Evolutionary conservation across 1,140 invertebrate species (phyloP).

Genomic region (Theocolax elegans): DNA sequence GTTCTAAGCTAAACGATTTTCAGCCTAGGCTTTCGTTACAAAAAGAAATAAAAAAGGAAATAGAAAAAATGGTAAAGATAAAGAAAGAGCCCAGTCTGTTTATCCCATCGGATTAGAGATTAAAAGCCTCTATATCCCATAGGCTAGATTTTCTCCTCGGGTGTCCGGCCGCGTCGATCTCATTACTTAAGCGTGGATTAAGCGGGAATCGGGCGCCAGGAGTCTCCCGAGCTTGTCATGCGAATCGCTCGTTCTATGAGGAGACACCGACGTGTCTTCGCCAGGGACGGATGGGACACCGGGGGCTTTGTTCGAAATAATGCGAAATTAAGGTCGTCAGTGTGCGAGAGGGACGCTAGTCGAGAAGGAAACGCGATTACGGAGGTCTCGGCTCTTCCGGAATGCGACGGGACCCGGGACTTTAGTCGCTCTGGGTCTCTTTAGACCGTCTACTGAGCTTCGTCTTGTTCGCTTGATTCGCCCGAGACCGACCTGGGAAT

Average conservation of each 20-base stretch:
- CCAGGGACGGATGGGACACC: background rate
- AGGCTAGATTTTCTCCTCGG: background rate
- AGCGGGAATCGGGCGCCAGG: constrained; percentile 23
- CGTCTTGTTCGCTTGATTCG: no score
- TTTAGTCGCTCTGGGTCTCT: no score
- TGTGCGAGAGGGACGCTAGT: background rate
- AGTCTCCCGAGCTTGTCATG: background rate
- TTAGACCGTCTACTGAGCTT: no score
- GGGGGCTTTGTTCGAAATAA: constrained; percentile 41
- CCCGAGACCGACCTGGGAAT: no score
- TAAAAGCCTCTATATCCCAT: constrained; percentile 2
- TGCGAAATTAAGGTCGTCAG: constrained; percentile 28
- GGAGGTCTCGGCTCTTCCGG: no score
- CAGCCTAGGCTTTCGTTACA: background rate
- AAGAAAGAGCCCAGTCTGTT: no score
- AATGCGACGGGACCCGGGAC: no score
- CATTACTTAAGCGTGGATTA: constrained; percentile 46
- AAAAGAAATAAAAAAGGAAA: constrained; percentile 24
- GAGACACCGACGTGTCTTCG: background rate
- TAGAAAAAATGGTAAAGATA: no score
- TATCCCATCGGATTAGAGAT: constrained; percentile 38
- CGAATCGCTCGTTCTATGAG: constrained; percentile 12
- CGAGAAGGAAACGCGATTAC: constrained; percentile 12
- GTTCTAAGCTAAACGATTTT: constrained; percentile 1
- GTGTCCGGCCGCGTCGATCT: constrained; percentile 37